Percentiles rank a stretch among this genome's conserved stretches.
phyloP scores from a whole-genome alignment of 2,888 invertebrate species.

The Volucella bombylans region DNA sequence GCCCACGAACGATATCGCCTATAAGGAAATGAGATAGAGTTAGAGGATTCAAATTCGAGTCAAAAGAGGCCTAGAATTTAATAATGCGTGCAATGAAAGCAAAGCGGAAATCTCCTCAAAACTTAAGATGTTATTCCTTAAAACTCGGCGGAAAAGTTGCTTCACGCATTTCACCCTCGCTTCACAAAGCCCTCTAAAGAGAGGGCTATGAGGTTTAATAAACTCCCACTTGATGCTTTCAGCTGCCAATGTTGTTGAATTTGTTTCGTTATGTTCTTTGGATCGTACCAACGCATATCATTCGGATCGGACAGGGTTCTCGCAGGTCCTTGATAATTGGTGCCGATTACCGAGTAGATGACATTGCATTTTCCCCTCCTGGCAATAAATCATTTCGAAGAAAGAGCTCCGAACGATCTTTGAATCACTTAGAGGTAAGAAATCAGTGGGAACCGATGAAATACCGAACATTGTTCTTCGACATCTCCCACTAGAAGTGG shows the following conservation, averaged over 20 bases:
- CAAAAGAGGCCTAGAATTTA: constrained; percentile 60
- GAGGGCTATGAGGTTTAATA: constrained; percentile 64
- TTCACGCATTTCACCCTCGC: constrained; percentile 62
- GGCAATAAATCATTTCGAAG: no score
- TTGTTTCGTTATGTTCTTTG: constrained; percentile 7
- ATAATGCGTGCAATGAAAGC: constrained; percentile 51
- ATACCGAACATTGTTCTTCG: no score
- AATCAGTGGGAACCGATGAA: no score
- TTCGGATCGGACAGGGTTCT: no score
- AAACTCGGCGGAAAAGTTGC: constrained; percentile 57
- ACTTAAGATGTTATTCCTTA: constrained; percentile 13
- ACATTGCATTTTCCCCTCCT: no score
- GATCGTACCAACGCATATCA: no score
- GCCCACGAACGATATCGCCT: no score
- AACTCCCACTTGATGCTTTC: constrained; percentile 62
- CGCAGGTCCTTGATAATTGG: no score
- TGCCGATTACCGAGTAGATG: no score
- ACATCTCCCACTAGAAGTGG: no score
- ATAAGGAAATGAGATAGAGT: constrained; percentile 33
- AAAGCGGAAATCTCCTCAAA: constrained; percentile 65
- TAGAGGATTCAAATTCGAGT: constrained; percentile 54
- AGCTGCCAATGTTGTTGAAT: constrained; percentile 37
- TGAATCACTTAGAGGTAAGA: no score
- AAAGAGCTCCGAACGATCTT: no score
- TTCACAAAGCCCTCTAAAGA: constrained; percentile 68